Percentiles rank a stretch among this genome's conserved stretches.
These are phyloP conservation scores for Ophioninae sp. DNA, from an alignment of 2,888 invertebrate species.

Conservation along the genomic window DNA sequence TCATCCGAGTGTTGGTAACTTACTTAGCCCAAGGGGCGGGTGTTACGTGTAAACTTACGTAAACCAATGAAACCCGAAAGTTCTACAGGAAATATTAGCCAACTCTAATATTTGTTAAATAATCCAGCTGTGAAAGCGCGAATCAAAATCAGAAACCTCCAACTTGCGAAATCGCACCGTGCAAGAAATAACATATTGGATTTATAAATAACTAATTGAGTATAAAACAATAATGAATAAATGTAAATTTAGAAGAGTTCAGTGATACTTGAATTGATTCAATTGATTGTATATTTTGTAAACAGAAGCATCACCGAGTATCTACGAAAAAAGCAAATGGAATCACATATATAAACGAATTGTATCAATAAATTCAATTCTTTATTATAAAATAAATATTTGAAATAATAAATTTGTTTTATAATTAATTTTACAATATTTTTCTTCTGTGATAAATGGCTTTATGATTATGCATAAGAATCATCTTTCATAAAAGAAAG, in stretches of 20 bases:
- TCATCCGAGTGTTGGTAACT: background rate
- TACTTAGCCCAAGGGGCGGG: background rate
- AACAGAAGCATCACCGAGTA: no score
- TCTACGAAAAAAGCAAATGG: no score
- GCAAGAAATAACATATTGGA: background rate
- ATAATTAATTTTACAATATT: no score
- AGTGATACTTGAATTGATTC: background rate
- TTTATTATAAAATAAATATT: no score
- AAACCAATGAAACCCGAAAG: conserved; percentile 4
- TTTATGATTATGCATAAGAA: no score
- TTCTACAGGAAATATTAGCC: background rate
- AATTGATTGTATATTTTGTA: no score
- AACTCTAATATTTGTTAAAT: background rate
- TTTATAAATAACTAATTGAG: background rate
- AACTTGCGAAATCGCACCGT: background rate
- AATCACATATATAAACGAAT: no score
- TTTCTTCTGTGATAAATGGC: no score
- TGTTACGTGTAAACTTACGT: background rate
- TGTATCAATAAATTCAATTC: no score
- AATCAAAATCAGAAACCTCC: background rate
- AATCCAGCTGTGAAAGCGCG: background rate
- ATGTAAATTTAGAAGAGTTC: background rate
- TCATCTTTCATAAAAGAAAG: no score
- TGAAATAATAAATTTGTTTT: no score
- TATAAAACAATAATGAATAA: background rate